phyloP scores from a whole-genome alignment of 2,797 vertebrate genomes.

The Cynopterus sphinx region DNA sequence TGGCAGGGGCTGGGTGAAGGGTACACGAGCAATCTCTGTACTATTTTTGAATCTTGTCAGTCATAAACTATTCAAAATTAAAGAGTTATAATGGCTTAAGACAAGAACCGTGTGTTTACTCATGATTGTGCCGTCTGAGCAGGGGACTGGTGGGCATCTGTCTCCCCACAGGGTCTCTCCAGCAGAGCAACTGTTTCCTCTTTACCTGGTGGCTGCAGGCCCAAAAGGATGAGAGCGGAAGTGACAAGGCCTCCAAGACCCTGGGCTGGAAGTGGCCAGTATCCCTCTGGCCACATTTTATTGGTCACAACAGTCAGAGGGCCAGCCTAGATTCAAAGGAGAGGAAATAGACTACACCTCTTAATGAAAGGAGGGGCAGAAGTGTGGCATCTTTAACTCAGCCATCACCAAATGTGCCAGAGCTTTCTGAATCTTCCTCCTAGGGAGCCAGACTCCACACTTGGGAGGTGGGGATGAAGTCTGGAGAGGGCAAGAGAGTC shows the following conservation, averaged over 20 bases:
- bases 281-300: neutral
- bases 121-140: neutral
- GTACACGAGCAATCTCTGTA: neutral
- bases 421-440: neutral
- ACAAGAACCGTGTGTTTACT: fast-evolving
- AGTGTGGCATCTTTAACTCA: neutral
- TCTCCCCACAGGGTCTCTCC: neutral
- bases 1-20: neutral
- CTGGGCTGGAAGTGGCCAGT: fast-evolving
- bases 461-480: neutral
- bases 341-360: neutral
- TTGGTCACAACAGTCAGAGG: neutral
- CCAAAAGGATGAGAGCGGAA: neutral
- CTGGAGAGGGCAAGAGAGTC: neutral
- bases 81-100: neutral
- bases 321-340: neutral
- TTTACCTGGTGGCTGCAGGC: neutral
- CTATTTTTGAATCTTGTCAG: neutral
- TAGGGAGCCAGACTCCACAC: neutral
- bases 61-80: neutral
- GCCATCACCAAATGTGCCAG: fast-evolving
- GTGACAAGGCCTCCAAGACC: no score
- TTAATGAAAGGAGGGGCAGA: neutral
- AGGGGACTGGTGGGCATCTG: neutral
- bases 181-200: neutral